These are phyloP conservation scores for Aspidiotus rigidus DNA, from an alignment of 2,888 invertebrate genomes.

Conservation along the genomic window DNA sequence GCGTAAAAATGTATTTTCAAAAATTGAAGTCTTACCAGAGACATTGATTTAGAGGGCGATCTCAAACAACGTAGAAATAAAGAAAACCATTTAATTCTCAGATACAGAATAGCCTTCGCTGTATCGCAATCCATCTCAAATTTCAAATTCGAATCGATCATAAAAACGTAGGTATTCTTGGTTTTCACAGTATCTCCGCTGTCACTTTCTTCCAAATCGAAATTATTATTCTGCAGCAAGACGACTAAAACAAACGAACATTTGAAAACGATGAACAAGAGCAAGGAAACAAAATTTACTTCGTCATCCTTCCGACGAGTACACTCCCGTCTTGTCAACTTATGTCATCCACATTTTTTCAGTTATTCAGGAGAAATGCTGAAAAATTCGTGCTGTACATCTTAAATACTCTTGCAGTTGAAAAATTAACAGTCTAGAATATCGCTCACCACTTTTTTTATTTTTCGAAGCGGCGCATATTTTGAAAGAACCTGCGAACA, in stretches of 20 bases:
- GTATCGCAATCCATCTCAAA: slow-evolving; percentile 22
- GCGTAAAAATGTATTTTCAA: neutral
- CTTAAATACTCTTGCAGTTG: no score
- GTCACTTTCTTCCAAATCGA: slow-evolving; percentile 18
- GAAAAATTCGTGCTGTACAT: no score
- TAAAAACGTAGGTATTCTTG: slow-evolving; percentile 15
- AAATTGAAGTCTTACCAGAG: neutral
- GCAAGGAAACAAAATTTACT: neutral
- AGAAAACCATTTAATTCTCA: slow-evolving; percentile 27
- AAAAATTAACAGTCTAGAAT: no score
- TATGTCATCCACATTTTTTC: no score
- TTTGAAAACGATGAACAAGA: neutral
- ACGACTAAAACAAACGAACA: slow-evolving; percentile 5
- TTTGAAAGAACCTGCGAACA: slow-evolving; percentile 52
- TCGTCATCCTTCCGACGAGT: no score
- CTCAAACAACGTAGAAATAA: slow-evolving; percentile 21
- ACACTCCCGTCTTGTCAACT: no score
- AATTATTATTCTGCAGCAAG: slow-evolving; percentile 13
- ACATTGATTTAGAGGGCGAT: slow-evolving; percentile 17
- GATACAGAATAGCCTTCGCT: slow-evolving; percentile 16
- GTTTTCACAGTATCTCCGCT: slow-evolving; percentile 12
- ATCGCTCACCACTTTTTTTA: slow-evolving; percentile 13
- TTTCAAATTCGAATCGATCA: slow-evolving; percentile 21
- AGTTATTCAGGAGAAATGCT: no score
- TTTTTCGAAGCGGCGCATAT: slow-evolving; percentile 21